Evolutionary conservation across 53 echinoderm and acorn worm species (phyloP).

Genomic region (Antedon mediterranea): DNA sequence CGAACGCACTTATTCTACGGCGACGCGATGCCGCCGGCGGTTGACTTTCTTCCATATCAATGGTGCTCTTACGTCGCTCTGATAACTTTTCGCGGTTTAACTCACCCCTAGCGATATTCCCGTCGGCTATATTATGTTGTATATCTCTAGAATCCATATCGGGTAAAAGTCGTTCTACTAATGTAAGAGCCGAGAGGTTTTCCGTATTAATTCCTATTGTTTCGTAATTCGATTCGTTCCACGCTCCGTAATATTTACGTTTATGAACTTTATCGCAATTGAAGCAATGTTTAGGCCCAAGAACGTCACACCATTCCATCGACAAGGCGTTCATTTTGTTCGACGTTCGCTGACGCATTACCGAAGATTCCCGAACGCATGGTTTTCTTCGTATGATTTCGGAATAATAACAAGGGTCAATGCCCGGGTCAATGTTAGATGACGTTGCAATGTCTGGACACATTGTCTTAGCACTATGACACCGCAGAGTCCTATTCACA

Average conservation of each 20-base stretch:
- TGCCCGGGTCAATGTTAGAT: too few species aligned
- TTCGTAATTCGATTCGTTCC: constrained; percentile 38
- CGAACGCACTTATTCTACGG: constrained; percentile 41
- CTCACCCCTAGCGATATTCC: constrained; percentile 32
- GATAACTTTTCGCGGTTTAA: constrained; percentile 17
- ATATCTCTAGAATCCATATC: constrained; percentile 44
- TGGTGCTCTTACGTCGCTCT: constrained; percentile 16
- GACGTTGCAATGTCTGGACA: background rate
- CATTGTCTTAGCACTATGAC: constrained; percentile 20
- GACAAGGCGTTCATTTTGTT: constrained; percentile 45
- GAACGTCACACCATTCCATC: constrained; percentile 79
- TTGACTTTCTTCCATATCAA: constrained; percentile 12
- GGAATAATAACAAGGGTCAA: background rate
- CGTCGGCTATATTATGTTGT: constrained; percentile 42
- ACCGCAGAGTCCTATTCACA: constrained; percentile 18
- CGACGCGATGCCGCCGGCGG: background rate
- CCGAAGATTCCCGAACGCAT: background rate
- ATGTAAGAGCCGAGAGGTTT: constrained; percentile 50
- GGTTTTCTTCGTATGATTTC: background rate
- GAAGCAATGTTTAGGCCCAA: constrained; percentile 61
- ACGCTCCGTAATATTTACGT: constrained; percentile 27
- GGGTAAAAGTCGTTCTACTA: constrained; percentile 56
- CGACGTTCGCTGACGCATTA: background rate
- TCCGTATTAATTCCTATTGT: constrained; percentile 43
- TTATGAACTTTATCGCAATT: constrained; percentile 57